Base-by-base conservation (phyloP, 2,888 invertebrate species). In the Alloplasta piceator region DNA sequence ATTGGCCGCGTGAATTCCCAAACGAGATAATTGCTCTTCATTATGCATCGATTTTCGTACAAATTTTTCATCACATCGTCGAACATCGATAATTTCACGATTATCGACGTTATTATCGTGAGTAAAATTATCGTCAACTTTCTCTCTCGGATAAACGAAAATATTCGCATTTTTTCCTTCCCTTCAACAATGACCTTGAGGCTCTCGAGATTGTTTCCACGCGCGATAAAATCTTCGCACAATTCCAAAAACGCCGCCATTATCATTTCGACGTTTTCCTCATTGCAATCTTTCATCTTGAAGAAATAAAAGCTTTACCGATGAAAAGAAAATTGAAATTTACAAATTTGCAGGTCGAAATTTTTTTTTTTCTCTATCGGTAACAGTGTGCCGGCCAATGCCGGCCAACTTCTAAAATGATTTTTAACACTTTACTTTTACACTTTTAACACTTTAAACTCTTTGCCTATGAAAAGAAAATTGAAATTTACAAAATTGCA, bases 1-100 rank as follows among this genome's bases (percentile, higher is more conserved):
- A 97, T 93, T 38, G 98, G 98, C 85, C 98, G 93, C 26, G 97
- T 96, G 70, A 96, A 96, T 93, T 98, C 98, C 97, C 97, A 97
- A 84, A 97, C 93, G 80, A 98, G 93, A 91, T 96, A 97, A 93
- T 97, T 97, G 92, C 96, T 97, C 84, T 96, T 95, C 89, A 98
- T 90, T 83, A 97, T 92, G 92, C 98, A 98, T 89, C 96, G 94
- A 84, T 84, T 86, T n/a, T 88, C 91, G 80, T 89, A 88, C 46
- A 91, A 85, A 66, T 82, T 87, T 83, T 89, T 90, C 36, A 90
- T 78, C 10, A 89, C 43, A 52, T 84, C 84, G 82, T 90, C 88
- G 38, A 87, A 72, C 9, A 85, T 67, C 52, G 83, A 75, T 77
- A 87, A 84, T 81, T 87, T 82, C n/a, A 88, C 39, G 63, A 90